Conservation (phyloP, 92 coral and sea anemone genomes). For the Isaurus tuberculatus region DNA sequence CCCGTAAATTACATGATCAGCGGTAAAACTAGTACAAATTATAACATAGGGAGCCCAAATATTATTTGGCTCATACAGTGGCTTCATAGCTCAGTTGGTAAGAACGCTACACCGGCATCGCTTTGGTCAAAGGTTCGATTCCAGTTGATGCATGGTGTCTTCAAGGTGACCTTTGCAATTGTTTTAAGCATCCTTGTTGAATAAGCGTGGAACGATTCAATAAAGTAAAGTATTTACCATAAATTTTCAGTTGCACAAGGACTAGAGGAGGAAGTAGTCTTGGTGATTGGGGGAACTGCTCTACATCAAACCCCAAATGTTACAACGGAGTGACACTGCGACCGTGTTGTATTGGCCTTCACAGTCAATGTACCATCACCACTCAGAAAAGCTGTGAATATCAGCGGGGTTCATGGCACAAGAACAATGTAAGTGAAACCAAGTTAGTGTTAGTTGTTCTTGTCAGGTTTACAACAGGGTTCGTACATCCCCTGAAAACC, state of each 20-base stretch:
- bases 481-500: too few species aligned
- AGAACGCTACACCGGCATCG: too few species aligned
- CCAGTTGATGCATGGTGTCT: too few species aligned
- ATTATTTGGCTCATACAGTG: too few species aligned
- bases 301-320: constrained; percentile 45
- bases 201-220: too few species aligned
- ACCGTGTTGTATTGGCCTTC: constrained; percentile 85
- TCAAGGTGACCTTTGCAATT: too few species aligned
- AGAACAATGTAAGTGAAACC: constrained; percentile 57
- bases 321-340: constrained; percentile 68
- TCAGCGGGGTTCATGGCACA: constrained; percentile 72
- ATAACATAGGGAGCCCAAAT: too few species aligned
- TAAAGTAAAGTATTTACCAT: not conserved
- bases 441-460: not conserved
- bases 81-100: too few species aligned
- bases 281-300: constrained; percentile 59
- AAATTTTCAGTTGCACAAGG: constrained; percentile 11
- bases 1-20: too few species aligned
- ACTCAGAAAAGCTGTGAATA: constrained; percentile 65
- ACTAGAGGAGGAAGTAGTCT: constrained; percentile 16
- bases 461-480: not conserved
- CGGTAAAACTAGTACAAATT: too few species aligned
- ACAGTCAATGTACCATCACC: constrained; percentile 63
- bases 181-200: too few species aligned
- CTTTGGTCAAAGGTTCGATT: too few species aligned